Conservation (phyloP, 1,140 invertebrate species). For the Hycleus phaleratus region DNA sequence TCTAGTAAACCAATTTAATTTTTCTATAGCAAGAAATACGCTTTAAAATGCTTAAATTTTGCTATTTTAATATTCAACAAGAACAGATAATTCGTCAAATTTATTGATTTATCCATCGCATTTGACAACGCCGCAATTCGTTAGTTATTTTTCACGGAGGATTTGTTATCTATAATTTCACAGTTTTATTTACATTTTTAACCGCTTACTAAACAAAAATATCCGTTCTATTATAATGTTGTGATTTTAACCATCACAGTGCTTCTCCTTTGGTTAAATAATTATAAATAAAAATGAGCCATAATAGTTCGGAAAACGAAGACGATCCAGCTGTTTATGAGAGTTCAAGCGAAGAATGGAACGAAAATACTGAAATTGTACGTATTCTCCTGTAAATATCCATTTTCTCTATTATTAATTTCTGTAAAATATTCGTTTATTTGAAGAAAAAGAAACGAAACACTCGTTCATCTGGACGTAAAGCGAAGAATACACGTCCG, state of each 20-base stretch:
- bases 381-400: background rate
- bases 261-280: background rate
- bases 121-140: no score
- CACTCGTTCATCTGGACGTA: background rate
- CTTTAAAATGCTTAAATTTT: no score
- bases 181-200: no score
- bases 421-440: conserved; percentile 12
- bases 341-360: conserved; percentile 37
- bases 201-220: no score
- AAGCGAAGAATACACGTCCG: conserved; percentile 1
- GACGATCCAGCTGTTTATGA: conserved; percentile 36
- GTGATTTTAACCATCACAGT: background rate
- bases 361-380: conserved; percentile 19
- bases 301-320: conserved; percentile 33
- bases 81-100: no score
- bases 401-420: conserved; percentile 1
- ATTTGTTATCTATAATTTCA: no score
- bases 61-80: no score
- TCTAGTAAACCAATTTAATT: no score
- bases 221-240: no score
- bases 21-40: no score
- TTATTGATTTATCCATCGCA: no score
- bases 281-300: conserved; percentile 13
- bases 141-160: no score
- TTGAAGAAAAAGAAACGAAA: conserved; percentile 1